Evolutionary conservation across 2,113 vertebrate genomes (phyloP), one percentile per base, ranked within the genome.

Genomic region (Ellobius talpinus): DNA sequence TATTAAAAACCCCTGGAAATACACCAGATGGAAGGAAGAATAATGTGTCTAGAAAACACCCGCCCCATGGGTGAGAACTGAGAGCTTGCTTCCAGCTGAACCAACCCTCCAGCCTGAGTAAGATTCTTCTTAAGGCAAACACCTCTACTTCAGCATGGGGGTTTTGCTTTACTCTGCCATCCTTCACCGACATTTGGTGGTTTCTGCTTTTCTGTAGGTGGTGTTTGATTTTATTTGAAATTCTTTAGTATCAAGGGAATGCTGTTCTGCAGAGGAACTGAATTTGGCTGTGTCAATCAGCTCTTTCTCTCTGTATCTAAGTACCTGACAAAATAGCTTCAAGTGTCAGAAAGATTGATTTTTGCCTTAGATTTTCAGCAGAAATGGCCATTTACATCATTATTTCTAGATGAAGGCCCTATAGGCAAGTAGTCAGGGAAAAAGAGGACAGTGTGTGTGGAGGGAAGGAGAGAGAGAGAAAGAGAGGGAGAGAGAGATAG

Each of bases 11-110:
- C 17, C 16, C 5, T 74, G 14, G 55, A 91, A 91, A 86, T 29
- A 47, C 0, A 8, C 42, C 45, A 52, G 42, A 45, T 2, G 19
- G 16, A 52, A 89, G 72, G 77, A 74, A 91, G 42, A 31, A 5
- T 50, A 89, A 50, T 29, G 24, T 31, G 55, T 7, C 8, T 2
- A 29, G 31, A 12, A 23, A 89, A n/a, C 7, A 72, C 78, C 8
- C 24, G 24, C n/a, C 33, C 17, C 10, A 0, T 77, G 19, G 7
- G 33, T 19, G 29, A 39, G 0, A 1, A 11, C n/a, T 29, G 24
- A 24, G 39, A 12, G 24, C 50, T 66, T 5, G 39, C 36, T 77
- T 6, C 4, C 21, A n/a, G 23, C 74, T 47, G 73, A 70, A 31
- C 13, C n/a, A 61, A 45, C 17, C 3, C 29, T 26, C 10, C 55